Percentiles rank a stretch among this genome's conserved stretches.
phyloP scores from a whole-genome alignment of 2,113 vertebrate genomes.

The Podiceps cristatus region DNA sequence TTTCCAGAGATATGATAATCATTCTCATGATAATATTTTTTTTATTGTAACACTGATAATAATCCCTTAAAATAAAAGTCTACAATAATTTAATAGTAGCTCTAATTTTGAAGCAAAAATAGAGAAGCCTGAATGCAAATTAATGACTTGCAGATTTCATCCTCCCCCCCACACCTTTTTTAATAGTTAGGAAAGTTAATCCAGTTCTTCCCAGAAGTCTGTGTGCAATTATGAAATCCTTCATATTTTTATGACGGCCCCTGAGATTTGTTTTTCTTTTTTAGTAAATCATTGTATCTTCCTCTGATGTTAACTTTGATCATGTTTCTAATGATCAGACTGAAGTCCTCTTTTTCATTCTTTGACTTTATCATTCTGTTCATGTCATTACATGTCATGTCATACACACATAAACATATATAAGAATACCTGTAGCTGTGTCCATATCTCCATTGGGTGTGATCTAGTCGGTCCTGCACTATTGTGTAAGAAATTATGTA shows the following conservation, averaged over 20 bases:
- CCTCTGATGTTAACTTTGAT: neutral
- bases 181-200: neutral
- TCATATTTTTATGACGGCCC: neutral
- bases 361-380: neutral
- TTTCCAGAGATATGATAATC: neutral
- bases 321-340: neutral
- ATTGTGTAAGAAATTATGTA: neutral
- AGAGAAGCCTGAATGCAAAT: neutral
- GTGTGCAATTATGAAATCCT: neutral
- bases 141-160: neutral
- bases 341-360: neutral
- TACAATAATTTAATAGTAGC: neutral
- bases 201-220: neutral
- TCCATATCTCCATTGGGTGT: fast-evolving
- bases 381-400: neutral
- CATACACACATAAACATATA: fast-evolving
- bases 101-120: neutral
- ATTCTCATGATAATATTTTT: neutral
- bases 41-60: neutral
- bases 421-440: neutral
- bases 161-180: neutral
- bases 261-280: neutral
- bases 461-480: neutral
- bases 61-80: neutral
- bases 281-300: neutral